A percentile compares a stretch with the other conserved stretches of the same genome.
These are phyloP conservation scores for Myrmecophaga tridactyla DNA, from an alignment of 2,113 vertebrate genomes.

Conservation along the genomic window DNA sequence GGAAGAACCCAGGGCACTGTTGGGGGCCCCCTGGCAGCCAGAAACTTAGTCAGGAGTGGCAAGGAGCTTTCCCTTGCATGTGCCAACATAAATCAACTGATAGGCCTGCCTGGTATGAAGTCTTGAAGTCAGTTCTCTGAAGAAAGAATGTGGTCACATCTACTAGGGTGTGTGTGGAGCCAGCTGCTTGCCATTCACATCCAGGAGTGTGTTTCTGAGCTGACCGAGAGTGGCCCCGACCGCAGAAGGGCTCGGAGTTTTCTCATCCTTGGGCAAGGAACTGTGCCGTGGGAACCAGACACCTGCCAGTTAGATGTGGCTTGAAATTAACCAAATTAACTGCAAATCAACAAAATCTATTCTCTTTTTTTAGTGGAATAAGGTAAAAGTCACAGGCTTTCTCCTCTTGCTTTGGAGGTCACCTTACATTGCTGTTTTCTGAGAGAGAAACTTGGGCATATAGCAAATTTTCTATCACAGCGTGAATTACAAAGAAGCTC, in stretches of 20 bases:
- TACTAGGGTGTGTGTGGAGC: neutral
- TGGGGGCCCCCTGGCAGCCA: neutral
- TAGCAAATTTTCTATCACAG: neutral
- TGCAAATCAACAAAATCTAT: neutral
- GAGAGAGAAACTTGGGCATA: neutral
- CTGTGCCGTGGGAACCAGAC: neutral
- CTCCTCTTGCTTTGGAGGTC: neutral
- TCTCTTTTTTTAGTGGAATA: neutral
- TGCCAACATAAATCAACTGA: neutral
- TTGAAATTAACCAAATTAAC: neutral
- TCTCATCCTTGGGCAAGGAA: rapidly evolving
- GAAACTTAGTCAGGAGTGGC: neutral
- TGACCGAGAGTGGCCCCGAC: neutral
- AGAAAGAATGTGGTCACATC: neutral
- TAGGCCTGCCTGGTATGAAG: neutral
- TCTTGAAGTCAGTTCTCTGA: neutral
- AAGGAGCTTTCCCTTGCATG: neutral
- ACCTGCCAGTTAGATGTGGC: neutral
- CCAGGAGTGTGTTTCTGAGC: neutral
- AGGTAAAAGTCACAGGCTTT: neutral
- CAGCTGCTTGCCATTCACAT: neutral
- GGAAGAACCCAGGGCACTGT: neutral
- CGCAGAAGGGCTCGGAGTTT: neutral
- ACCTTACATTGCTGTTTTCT: neutral
- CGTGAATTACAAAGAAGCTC: constrained; percentile 19